These are phyloP conservation scores for Dynastes maya DNA, from an alignment of 2,888 invertebrate genomes.

Conservation along the genomic window DNA sequence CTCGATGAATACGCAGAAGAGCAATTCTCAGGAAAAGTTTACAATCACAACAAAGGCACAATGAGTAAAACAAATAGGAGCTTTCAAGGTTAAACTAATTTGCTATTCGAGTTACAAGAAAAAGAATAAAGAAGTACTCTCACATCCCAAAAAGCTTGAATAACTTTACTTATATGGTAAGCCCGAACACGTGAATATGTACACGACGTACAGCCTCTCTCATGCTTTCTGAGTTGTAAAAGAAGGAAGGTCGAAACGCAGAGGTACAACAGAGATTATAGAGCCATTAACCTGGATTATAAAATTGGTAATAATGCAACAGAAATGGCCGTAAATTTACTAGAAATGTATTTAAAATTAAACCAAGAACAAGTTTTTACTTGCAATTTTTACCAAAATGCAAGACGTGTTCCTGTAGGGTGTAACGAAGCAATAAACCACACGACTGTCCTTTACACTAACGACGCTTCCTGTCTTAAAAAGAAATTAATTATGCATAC, in stretches of 20 bases:
- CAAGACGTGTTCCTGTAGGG: too few relatives aligned
- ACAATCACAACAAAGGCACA: neutral
- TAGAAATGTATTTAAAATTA: too few relatives aligned
- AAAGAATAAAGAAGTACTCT: neutral
- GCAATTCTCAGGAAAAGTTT: neutral
- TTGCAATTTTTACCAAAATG: too few relatives aligned
- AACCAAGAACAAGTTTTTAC: too few relatives aligned
- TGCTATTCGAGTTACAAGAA: neutral
- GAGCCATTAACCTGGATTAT: conserved; percentile 34
- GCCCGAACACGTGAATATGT: conserved; percentile 18
- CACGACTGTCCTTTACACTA: neutral
- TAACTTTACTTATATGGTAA: conserved; percentile 38
- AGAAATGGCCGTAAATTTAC: too few relatives aligned
- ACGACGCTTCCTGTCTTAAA: neutral
- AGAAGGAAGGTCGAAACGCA: conserved; percentile 23
- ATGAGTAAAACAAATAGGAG: neutral
- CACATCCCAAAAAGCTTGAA: neutral
- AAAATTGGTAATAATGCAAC: too few relatives aligned
- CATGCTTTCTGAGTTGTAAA: conserved; percentile 2
- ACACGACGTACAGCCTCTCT: conserved; percentile 9
- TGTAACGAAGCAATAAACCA: neutral
- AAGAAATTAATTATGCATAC: conserved; percentile 21
- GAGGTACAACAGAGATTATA: conserved; percentile 5
- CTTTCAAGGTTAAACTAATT: neutral
- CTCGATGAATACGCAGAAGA: neutral